These are phyloP conservation scores for Cervus canadensis DNA, from an alignment of 2,113 vertebrate species.

Conservation along the genomic window DNA sequence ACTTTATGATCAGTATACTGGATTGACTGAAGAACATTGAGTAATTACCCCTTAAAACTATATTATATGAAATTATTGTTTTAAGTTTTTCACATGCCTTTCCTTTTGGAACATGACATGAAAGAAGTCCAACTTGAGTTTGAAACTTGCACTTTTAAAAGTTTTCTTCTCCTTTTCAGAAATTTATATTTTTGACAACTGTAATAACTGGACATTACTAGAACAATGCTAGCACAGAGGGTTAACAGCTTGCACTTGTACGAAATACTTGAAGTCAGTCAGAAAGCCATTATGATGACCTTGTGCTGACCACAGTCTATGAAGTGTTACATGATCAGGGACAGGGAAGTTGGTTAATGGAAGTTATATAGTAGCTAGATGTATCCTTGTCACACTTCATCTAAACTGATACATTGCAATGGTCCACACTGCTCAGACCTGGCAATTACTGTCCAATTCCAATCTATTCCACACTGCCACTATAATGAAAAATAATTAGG, in stretches of 20 bases:
- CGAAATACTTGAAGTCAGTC: conserved; percentile 83
- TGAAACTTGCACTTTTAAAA: conserved; percentile 51
- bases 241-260: conserved; percentile 84
- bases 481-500: conserved; percentile 99
- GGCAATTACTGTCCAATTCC: conserved; percentile 99
- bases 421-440: conserved; percentile 90
- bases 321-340: conserved; percentile 91
- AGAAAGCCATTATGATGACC: conserved; percentile 88
- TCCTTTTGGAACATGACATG: background rate
- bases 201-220: conserved; percentile 77
- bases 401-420: conserved; percentile 94
- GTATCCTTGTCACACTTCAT: conserved; percentile 99
- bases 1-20: background rate
- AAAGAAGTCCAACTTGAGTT: conserved; percentile 19
- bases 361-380: conserved; percentile 90
- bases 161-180: conserved; percentile 55
- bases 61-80: background rate
- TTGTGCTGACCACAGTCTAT: conserved; percentile 91
- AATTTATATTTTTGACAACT: conserved; percentile 77
- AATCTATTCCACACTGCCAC: conserved; percentile 94
- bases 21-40: background rate
- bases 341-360: conserved; percentile 95
- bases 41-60: background rate
- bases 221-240: conserved; percentile 78
- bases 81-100: background rate